Conservation (phyloP, 2,888 invertebrate genomes). For the Cheilosia variabilis region DNA sequence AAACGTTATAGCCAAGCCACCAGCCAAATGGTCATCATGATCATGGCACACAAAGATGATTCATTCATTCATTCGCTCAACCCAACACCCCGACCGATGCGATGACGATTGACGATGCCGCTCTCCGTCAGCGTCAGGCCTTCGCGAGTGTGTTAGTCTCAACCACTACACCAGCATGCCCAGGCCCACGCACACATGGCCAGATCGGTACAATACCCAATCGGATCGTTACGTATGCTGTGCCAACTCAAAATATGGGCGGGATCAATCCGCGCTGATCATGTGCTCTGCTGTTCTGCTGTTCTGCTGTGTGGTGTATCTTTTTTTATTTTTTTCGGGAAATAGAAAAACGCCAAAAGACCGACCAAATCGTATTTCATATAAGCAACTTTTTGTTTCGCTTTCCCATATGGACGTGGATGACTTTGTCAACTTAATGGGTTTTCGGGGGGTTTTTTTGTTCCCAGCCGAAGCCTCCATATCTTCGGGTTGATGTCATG, state of each 20-base stretch:
- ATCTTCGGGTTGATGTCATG: slow-evolving; percentile 30
- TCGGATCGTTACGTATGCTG: slow-evolving; percentile 52
- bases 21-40: background rate
- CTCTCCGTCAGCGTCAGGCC: background rate
- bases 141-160: background rate
- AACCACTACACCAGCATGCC: background rate
- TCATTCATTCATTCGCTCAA: slow-evolving; percentile 20
- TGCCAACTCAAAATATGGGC: slow-evolving; percentile 56
- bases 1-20: background rate
- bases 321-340: background rate
- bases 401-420: background rate
- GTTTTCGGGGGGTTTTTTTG: background rate
- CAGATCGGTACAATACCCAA: slow-evolving; percentile 46
- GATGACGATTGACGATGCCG: too few relatives aligned
- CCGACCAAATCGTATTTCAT: background rate
- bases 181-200: slow-evolving; percentile 7
- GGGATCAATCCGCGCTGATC: slow-evolving; percentile 38
- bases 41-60: slow-evolving; percentile 17
- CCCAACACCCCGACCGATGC: background rate
- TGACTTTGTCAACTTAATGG: slow-evolving; percentile 16
- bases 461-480: background rate
- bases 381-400: background rate
- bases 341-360: slow-evolving; percentile 19
- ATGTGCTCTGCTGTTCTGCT: background rate
- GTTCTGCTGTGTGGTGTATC: background rate